Conservation (phyloP, 1,140 invertebrate species). For the Thrips palmi region DNA sequence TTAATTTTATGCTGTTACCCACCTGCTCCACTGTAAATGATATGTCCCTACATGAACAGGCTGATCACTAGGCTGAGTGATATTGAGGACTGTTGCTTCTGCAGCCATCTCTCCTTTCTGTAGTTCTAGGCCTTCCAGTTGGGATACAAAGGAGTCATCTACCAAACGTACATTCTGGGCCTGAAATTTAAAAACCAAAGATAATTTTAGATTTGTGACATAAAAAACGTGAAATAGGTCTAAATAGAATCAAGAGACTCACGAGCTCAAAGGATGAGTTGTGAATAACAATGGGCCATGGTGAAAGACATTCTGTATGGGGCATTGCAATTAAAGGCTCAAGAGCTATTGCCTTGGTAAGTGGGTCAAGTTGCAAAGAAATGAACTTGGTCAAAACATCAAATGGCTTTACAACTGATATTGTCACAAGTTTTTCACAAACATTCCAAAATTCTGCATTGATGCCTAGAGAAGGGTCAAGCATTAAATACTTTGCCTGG, state of each 20-base stretch:
- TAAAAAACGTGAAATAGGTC: conserved; percentile 1
- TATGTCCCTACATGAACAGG: conserved; percentile 3
- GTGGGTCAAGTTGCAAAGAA: conserved; percentile 38
- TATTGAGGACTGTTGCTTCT: conserved; percentile 1
- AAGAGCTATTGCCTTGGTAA: conserved; percentile 42
- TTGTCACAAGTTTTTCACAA: conserved; percentile 33
- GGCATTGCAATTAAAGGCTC: conserved; percentile 51
- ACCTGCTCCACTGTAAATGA: conserved; percentile 12
- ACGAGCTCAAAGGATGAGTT: conserved; percentile 41
- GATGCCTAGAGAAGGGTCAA: too few species aligned
- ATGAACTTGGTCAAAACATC: conserved; percentile 46
- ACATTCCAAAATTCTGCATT: too few species aligned
- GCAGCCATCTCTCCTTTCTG: conserved; percentile 9
- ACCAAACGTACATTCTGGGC: too few species aligned
- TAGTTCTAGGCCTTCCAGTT: conserved; percentile 7
- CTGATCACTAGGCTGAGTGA: conserved; percentile 3
- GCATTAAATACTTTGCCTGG: too few species aligned
- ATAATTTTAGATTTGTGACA: too few species aligned
- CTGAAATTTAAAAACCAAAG: too few species aligned
- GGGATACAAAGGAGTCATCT: too few species aligned
- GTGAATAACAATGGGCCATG: conserved; percentile 45
- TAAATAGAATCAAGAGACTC: conserved; percentile 16
- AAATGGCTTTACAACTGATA: conserved; percentile 47
- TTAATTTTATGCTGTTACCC: not conserved
- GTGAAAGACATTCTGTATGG: conserved; percentile 42